These are phyloP conservation scores for Sebastes ruberrimus DNA, from an alignment of 2,797 vertebrate species.

Conservation along the genomic window DNA sequence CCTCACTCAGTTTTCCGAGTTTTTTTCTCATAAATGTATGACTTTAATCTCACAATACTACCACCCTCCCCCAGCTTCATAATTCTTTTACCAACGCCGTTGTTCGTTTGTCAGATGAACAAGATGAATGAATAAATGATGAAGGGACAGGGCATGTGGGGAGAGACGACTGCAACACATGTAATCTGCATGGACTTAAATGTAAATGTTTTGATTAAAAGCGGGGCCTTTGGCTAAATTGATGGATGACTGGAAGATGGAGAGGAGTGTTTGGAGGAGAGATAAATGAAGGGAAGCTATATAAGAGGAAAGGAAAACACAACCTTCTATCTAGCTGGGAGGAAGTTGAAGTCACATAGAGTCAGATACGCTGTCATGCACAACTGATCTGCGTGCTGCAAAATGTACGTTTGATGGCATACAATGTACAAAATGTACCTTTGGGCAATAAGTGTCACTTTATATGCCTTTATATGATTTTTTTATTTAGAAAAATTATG, in stretches of 20 bases:
- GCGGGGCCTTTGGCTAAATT: neutral
- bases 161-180: neutral
- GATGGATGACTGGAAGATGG: neutral
- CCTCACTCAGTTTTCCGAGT: too few species aligned
- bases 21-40: too few species aligned
- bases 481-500: neutral
- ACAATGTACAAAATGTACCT: neutral
- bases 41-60: too few species aligned
- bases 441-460: neutral
- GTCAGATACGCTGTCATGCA: neutral
- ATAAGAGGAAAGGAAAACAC: neutral
- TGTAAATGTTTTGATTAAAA: slow-evolving; percentile 18
- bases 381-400: neutral
- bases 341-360: neutral
- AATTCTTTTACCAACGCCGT: too few species aligned
- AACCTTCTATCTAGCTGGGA: neutral
- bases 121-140: slow-evolving; percentile 43
- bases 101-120: neutral
- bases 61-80: too few species aligned
- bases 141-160: neutral
- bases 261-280: neutral
- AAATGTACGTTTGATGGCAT: neutral
- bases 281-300: neutral
- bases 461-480: neutral
- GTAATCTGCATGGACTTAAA: slow-evolving; percentile 28